phyloP scores from a whole-genome alignment of 2,888 invertebrate species.

The Watsonalla binaria region DNA sequence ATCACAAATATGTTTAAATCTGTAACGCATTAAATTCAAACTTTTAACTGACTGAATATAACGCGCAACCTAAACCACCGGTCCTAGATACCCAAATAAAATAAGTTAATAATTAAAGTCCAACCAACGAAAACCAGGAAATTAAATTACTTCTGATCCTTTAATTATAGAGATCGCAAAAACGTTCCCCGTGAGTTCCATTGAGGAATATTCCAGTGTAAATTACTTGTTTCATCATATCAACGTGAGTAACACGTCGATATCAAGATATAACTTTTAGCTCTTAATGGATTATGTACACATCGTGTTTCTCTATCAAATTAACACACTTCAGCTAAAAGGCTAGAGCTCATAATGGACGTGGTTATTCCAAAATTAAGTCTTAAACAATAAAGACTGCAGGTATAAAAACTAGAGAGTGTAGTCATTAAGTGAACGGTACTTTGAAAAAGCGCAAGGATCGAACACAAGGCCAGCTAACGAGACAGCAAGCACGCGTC shows the following conservation, averaged over 20 bases:
- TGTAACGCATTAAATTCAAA: too few relatives aligned
- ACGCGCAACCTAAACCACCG: too few relatives aligned
- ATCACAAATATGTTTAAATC: too few relatives aligned
- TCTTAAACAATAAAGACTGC: neutral
- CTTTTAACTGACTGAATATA: too few relatives aligned
- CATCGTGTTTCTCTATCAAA: neutral
- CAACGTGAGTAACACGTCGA: neutral
- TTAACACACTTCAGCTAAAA: neutral
- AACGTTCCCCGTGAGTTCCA: neutral
- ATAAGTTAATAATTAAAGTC: too few relatives aligned
- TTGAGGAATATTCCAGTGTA: neutral
- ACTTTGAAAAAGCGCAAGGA: conserved; percentile 19
- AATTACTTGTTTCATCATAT: neutral
- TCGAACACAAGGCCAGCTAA: conserved; percentile 34
- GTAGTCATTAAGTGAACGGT: conserved; percentile 3
- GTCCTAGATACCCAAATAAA: too few relatives aligned
- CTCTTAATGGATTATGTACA: neutral
- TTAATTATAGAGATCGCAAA: too few relatives aligned
- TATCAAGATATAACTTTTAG: neutral
- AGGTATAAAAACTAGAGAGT: neutral
- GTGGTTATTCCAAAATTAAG: neutral
- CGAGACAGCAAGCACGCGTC: conserved; percentile 34
- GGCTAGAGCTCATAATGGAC: neutral
- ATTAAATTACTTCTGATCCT: too few relatives aligned
- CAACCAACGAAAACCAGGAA: too few relatives aligned